These are phyloP conservation scores for Ovis canadensis DNA, from an alignment of 2,113 vertebrate genomes.

Conservation along the genomic window DNA sequence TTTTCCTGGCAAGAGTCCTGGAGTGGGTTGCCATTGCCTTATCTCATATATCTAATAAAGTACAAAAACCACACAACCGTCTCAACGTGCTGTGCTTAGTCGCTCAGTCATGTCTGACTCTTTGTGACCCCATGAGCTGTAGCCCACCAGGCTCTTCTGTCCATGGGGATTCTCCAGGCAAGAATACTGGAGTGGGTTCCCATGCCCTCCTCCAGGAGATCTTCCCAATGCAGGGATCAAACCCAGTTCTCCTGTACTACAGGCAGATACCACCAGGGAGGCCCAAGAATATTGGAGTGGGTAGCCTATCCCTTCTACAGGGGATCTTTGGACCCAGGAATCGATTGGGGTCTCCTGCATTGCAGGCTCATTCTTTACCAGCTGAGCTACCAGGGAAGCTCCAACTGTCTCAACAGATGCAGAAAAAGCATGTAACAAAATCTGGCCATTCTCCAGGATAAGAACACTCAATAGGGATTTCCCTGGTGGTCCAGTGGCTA, in stretches of 20 bases:
- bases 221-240: not conserved
- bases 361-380: not conserved
- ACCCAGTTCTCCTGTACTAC: not conserved
- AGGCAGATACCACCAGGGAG: not conserved
- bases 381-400: not conserved
- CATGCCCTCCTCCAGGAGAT: not conserved
- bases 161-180: not conserved
- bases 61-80: not conserved
- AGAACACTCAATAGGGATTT: not conserved
- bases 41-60: not conserved
- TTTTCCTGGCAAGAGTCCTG: no score
- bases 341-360: accelerated
- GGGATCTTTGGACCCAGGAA: not conserved
- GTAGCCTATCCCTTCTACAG: not conserved
- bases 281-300: not conserved
- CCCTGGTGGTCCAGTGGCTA: not conserved
- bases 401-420: not conserved
- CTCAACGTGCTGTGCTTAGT: not conserved
- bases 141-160: not conserved
- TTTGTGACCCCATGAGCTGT: not conserved
- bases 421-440: not conserved
- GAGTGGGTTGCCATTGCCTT: no score
- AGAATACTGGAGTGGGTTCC: not conserved
- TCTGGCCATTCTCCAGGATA: not conserved
- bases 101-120: not conserved